Evolutionary conservation across 2,113 vertebrate species (phyloP), one percentile per base, ranked within the genome.

Genomic region (Chaetodon auriga): DNA sequence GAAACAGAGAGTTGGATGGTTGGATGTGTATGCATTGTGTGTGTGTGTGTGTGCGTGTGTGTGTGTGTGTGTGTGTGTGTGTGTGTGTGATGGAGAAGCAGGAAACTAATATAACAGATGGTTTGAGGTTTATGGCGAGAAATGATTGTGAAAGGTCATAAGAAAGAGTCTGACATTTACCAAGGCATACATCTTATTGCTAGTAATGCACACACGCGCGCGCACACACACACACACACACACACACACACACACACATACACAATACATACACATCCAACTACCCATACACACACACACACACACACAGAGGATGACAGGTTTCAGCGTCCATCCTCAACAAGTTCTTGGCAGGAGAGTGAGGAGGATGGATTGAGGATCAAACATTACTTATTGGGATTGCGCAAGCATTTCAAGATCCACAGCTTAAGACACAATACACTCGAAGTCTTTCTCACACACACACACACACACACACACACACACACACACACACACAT

Each of bases 91-190:
- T 43, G 23, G 68, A 68, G 84, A 80, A 55, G 74, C 73, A 82
- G 79, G 68, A 66, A 84, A 91, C 89, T 78, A 89, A 85, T 89
- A 71, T 80, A 74, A 86, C 88, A 87, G 90, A 80, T 83, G 86
- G 81, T 79, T 87, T 60, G 57, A 73, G 64, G 69, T 82, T 81
- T 83, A 85, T 76, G 69, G 80, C 55, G 14, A 80, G 75, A 81
- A 85, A 85, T 85, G 41, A 89, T 87, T 85, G 60, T 41, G 43
- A 92, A 91, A 92, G 91, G 90, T 91, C 90, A 92, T 63, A 83
- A 76, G 78, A 78, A 60, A 72, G 71, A 53, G 43, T 62, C 57
- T 92, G 91, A 91, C 92, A 91, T 93, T 92, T 92, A 86, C 73
- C 19, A 6, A 80, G 60, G 58, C 80, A 76, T 75, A 60, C 82